phyloP scores from a whole-genome alignment of 2,797 vertebrate species.

The Pipistrellus pipistrellus region DNA sequence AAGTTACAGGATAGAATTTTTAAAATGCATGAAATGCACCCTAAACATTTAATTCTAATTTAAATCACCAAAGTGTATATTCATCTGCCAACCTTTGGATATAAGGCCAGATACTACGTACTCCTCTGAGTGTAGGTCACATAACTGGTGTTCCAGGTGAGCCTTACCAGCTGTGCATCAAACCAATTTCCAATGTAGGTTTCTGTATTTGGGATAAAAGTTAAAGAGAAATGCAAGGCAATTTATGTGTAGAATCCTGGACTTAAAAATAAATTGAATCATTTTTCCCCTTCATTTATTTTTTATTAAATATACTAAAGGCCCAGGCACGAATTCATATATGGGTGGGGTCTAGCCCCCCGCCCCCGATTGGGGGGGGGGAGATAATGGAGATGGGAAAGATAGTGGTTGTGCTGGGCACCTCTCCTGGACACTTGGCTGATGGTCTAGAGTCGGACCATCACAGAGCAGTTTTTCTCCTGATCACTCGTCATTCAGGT shows the following conservation, averaged over 20 bases:
- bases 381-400: too few species aligned
- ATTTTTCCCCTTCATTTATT: not conserved
- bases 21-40: not conserved
- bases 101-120: not conserved
- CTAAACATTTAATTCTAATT: not conserved
- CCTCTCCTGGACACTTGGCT: too few species aligned
- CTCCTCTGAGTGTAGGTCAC: not conserved
- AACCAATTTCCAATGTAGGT: not conserved
- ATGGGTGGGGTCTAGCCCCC: too few species aligned
- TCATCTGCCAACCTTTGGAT: not conserved
- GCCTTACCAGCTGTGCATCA: not conserved
- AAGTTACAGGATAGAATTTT: not conserved
- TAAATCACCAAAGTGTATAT: not conserved
- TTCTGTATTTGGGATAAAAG: conserved; percentile 8
- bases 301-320: not conserved
- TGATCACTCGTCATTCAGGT: too few species aligned
- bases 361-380: too few species aligned
- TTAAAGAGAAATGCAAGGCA: not conserved
- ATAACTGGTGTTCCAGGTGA: not conserved
- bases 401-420: too few species aligned
- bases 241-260: not conserved
- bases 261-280: not conserved
- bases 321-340: too few species aligned
- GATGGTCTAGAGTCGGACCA: too few species aligned
- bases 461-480: too few species aligned